Conservation (phyloP, 2,888 invertebrate species). For the Callyntrura sp. region DNA sequence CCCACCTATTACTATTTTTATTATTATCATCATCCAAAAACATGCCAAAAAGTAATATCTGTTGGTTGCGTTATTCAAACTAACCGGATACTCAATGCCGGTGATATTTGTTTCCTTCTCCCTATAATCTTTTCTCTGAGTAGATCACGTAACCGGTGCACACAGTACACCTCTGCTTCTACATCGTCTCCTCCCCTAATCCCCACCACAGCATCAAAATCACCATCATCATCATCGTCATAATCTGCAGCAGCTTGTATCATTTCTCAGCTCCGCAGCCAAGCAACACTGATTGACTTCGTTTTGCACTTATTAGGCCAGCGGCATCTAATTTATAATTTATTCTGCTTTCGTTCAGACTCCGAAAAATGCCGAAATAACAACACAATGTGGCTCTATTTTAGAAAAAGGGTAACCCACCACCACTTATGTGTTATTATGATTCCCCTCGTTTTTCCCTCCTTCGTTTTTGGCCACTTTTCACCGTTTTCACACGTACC, state of each 20-base stretch:
- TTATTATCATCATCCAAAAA: neutral
- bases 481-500: conserved; percentile 35
- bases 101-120: neutral
- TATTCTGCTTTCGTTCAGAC: neutral
- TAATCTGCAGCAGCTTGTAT: neutral
- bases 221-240: neutral
- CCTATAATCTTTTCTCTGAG: neutral
- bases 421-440: conserved; percentile 1
- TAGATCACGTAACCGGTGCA: neutral
- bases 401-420: neutral
- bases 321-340: neutral
- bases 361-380: neutral
- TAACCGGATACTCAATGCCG: neutral
- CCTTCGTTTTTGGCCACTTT: neutral
- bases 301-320: conserved; percentile 32
- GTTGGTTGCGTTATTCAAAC: too few species aligned
- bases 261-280: neutral
- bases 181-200: neutral
- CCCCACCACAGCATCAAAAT: neutral
- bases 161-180: neutral
- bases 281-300: conserved; percentile 22
- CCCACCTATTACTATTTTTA: neutral
- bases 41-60: too few species aligned
- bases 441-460: neutral
- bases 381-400: neutral